Evolutionary conservation across 2,888 invertebrate species (phyloP), one percentile per base, ranked within the genome.

Genomic region (Spodoptera exigua): DNA sequence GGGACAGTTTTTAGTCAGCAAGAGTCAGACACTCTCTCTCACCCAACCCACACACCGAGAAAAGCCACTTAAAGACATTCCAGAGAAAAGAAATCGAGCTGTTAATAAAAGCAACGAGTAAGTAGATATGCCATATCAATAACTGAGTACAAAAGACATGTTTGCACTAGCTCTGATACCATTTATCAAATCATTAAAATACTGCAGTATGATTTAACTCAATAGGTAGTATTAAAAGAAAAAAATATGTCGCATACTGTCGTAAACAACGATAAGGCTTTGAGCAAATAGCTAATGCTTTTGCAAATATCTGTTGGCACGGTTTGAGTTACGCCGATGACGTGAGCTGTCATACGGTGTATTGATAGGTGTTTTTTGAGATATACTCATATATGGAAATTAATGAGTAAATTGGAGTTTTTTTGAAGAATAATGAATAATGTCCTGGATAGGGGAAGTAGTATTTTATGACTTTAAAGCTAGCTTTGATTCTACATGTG

Each of bases 201-300:
- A 69, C 51, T 70, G 68, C 68, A 74, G 70, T 61, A 47, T 51
- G 53, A 73, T 68, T 73, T 68, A 35, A 70, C 27, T 59, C 63
- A 69, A 69, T 70, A 74, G 70, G 74, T 69, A 52, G 52, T 49
- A 43, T 74, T 51, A 52, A 55, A 14, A 16, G 47, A 16, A 46
- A 72, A 71, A 69, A 74, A 51, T 46, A 70, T 39, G 34, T n/a
- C 39, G 14, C 66, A 35, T 0, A 27, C 27, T 48, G 47, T 35
- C 48, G n/a, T 13, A 44, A 40, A 40, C 35, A 12, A 11, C 47
- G 69, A 73, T 68, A 68, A 49, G 35, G 27, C 34, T 57, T 48
- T 73, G 5, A 49, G 49, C 37, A 60, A 51, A 39, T 58, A 56
- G 18, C 9, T 51, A 47, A 68, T 40, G 3, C 63, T 51, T 32